A percentile compares a stretch with the other conserved stretches of the same genome.
These are phyloP conservation scores for Sylvia atricapilla DNA, from an alignment of 2,113 vertebrate genomes.

Conservation along the genomic window DNA sequence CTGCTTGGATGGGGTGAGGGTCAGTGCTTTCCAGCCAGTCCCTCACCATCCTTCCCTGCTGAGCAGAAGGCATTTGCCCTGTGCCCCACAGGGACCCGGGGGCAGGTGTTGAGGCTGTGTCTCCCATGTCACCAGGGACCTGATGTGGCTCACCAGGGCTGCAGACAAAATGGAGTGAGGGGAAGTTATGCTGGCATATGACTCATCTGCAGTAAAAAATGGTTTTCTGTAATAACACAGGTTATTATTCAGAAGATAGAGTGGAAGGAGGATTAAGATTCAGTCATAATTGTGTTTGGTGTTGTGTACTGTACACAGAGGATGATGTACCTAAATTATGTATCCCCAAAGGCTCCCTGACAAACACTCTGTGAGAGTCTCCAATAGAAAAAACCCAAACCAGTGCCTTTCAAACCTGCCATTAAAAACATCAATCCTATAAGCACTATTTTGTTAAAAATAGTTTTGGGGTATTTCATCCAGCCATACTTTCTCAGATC, in stretches of 20 bases:
- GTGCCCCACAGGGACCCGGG: accelerated
- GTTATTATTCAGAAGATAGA: background rate
- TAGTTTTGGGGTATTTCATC: background rate
- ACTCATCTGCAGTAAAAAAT: background rate
- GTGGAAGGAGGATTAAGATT: background rate
- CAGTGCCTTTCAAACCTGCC: background rate
- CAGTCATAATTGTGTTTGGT: background rate
- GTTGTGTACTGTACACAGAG: background rate
- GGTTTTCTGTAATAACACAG: background rate
- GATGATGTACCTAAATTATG: background rate
- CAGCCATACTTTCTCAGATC: background rate
- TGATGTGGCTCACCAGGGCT: background rate
- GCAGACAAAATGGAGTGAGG: background rate
- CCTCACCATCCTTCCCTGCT: background rate
- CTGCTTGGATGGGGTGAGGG: background rate
- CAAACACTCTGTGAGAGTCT: background rate
- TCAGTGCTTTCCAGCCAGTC: background rate
- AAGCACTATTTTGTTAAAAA: background rate
- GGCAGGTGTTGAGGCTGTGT: accelerated
- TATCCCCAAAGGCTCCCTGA: background rate
- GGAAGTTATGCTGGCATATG: background rate
- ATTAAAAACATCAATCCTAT: background rate
- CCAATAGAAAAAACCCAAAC: background rate
- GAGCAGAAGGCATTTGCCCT: accelerated
- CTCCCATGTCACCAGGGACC: background rate